A percentile compares a stretch with the other conserved stretches of the same genome.
Evolutionary conservation across 2,113 vertebrate genomes (phyloP).

Genomic region (Plestiodon gilberti): DNA sequence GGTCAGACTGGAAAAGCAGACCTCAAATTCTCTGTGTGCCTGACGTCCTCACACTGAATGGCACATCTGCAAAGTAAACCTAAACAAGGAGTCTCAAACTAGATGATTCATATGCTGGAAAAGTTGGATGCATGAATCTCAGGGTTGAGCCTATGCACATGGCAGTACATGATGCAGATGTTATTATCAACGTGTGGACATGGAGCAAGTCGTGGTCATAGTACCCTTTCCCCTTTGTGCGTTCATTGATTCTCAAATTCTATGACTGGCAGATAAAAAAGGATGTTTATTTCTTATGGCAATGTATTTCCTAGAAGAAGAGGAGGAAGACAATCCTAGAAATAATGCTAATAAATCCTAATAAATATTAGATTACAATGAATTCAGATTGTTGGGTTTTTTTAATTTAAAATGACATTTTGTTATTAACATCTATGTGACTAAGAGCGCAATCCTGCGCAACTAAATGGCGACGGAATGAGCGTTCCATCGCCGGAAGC

Average conservation of each 20-base stretch:
- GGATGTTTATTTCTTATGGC: background rate
- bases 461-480: no score
- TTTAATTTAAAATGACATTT: background rate
- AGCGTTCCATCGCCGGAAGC: no score
- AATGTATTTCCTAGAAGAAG: background rate
- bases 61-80: background rate
- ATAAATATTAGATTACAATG: background rate
- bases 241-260: slow-evolving; percentile 8
- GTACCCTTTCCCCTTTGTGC: background rate
- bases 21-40: background rate
- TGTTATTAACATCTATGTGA: background rate
- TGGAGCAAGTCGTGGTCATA: background rate
- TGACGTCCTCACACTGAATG: background rate
- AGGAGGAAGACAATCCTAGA: background rate
- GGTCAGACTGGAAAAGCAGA: background rate
- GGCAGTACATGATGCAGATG: background rate
- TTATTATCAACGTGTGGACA: background rate
- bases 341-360: no score
- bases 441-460: background rate
- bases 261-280: background rate
- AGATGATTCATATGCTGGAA: background rate
- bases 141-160: no score
- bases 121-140: background rate
- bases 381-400: background rate
- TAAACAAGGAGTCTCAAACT: background rate